These are phyloP conservation scores for Xenopus tropicalis DNA, from an alignment of 2,113 vertebrate genomes.

Conservation along the genomic window DNA sequence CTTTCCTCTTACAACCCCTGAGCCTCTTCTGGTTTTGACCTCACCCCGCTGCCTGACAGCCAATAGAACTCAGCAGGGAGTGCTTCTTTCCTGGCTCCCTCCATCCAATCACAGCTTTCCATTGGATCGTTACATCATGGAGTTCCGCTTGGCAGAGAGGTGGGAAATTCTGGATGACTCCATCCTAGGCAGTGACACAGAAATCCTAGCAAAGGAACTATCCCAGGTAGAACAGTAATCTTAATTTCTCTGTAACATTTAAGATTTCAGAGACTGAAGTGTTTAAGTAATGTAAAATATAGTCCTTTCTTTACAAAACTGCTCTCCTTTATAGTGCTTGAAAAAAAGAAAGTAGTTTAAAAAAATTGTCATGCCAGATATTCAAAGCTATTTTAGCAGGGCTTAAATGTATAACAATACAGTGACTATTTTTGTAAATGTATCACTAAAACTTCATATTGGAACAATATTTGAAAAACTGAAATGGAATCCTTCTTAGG, in stretches of 20 bases:
- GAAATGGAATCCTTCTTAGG: too few relatives aligned
- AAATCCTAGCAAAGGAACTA: constrained; percentile 93
- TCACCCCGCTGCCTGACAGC: constrained; percentile 99
- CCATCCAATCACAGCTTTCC: constrained; percentile 95
- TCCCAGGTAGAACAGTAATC: constrained; percentile 77
- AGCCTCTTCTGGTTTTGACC: constrained; percentile 98
- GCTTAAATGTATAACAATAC: too few relatives aligned
- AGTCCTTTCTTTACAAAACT: too few relatives aligned
- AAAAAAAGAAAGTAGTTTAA: too few relatives aligned
- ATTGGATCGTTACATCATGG: constrained; percentile 92
- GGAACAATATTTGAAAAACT: too few relatives aligned
- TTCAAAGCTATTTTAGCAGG: too few relatives aligned
- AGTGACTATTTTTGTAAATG: too few relatives aligned
- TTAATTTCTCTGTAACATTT: not conserved
- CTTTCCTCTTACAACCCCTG: constrained; percentile 95
- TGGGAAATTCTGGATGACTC: constrained; percentile 92
- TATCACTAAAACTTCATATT: too few relatives aligned
- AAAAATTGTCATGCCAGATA: too few relatives aligned
- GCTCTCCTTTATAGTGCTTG: too few relatives aligned
- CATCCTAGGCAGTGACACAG: constrained; percentile 82
- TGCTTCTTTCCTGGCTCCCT: constrained; percentile 95
- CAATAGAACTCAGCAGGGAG: constrained; percentile 97
- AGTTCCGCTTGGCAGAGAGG: constrained; percentile 89
- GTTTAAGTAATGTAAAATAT: too few relatives aligned
- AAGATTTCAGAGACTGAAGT: too few relatives aligned